Base-by-base conservation (phyloP, 2,888 invertebrate genomes). In the Galerucella nymphaeae region DNA sequence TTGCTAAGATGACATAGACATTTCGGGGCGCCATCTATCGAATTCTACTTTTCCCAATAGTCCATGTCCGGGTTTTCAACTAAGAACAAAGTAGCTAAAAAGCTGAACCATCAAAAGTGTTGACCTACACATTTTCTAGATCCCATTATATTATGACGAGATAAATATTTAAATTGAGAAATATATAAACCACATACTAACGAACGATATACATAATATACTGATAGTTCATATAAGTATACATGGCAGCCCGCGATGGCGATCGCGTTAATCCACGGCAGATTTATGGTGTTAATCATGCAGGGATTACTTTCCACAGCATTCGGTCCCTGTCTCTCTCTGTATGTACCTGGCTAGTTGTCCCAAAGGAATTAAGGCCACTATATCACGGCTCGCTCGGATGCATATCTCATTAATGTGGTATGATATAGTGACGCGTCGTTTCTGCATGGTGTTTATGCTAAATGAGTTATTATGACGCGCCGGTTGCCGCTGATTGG, bases 271-370 rank as follows among this genome's bases (percentile, higher is more conserved):
- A 86, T 86, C 86, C 86, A 82, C 84, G 87, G 86, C 88, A 89
- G 90, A 90, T 90, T 90, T 78, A 89, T 89, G 88, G 89, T 89
- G 89, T 90, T 90, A 90, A 90, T 90, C 89, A 89, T 89, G 87
- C 86, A 83, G 85, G 89, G 90, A 89, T 90, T 90, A 89, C 67
- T 48, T 0, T 45, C 86, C 88, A 87, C 79, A 79, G 79, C 81
- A 80, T 76, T 75, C 76, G 78, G 48, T 53, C 53, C 16, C 53
- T 78, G 82, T 63, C 45, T 68, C 81, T 84, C 83, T 78, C 82
- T 62, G 20, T 61, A 42, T 81, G 81, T 62, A 62, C 61, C 61
- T 62, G 61, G 61, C 41, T 62, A 62, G 81, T 81, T 81, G 79
- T 81, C 80, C 80, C 80, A 72, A 77, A 79, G 81, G 81, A 83